Evolutionary conservation across 2,113 vertebrate genomes (phyloP), one percentile per base, ranked within the genome.

Genomic region (Coturnix japonica): DNA sequence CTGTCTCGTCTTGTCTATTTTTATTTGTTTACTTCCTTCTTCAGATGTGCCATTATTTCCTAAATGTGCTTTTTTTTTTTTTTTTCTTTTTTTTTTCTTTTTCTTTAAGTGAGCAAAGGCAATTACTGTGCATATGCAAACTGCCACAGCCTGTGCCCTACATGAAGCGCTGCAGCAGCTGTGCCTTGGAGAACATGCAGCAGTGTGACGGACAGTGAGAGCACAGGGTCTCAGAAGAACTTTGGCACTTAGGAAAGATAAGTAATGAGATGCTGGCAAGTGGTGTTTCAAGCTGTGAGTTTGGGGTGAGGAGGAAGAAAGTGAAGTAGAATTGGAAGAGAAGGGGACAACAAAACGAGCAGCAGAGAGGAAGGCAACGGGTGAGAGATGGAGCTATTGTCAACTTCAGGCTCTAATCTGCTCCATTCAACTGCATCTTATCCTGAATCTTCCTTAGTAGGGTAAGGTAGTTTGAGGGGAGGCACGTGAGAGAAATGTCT

Each of bases 111-210:
- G 47, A 79, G 41, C 25, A 39, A 47, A 65, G 7, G 41, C 57
- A 71, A 10, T 59, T 59, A 10, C 28, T 39, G n/a, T 51, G 31
- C 47, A 25, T 11, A 26, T 22, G 26, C n/a, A 75, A 90, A 64
- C 13, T 11, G 31, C 67, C 28, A 43, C 75, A 63, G 9, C 31
- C 35, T 11, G n/a, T 90, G 51, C 70, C 30, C 51, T 39, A 0
- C 0, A 0, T 1, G 3, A n/a, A 71, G 21, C 20, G 14, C 35
- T n/a, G n/a, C 15, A 37, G 56, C 47, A n/a, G 0, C 0, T 0
- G 60, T 53, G 44, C 84, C 81, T 71, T 41, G 66, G n/a, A 75
- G 63, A 54, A 28, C 26, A 53, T 11, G 59, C 75, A 17, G 19
- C 14, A 60, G 78, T 64, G 11, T 57, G 43, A 56, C 6, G n/a